Base-by-base conservation (phyloP, 1,140 invertebrate genomes). In the Pseudachorutes palmiensis region DNA sequence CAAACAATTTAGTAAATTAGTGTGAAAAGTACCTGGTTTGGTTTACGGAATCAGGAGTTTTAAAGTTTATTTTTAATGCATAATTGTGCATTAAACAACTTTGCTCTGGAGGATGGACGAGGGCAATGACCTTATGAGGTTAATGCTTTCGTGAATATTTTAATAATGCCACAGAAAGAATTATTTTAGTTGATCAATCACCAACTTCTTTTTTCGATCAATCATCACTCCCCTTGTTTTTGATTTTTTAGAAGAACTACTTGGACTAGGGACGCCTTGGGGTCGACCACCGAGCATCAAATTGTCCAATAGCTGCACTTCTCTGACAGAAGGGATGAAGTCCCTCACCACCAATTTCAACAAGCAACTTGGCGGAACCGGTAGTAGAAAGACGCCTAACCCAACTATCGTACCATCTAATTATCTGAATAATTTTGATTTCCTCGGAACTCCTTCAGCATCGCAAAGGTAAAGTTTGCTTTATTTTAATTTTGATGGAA, bases 211-310 rank as follows among this genome's bases (percentile, higher is more conserved):
- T 45, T 19, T 45, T 45, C 19, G 19, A 45, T 9, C 9, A 57
- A 16, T 57, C 5, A 16, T 57, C 14, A 26, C 5, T 57, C 24
- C 5, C 24, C 3, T 57, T 19, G 22, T 16, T 72, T 66, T 73
- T 71, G 30, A 67, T 60, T 75, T 75, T 76, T 9, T 67, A 87
- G 86, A 86, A 77, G 85, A 87, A 80, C 80, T 86, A 72, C 81
- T 83, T 22, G 81, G 81, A 71, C 77, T 86, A 67, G 80, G 80
- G 68, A 81, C 79, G 60, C 81, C 80, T 59, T 84, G 82, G 81
- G 80, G 79, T 33, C 70, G 76, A 9, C 74, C 73, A 16, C 64
- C 72, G 19, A 14, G 14, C 24, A 12, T 57, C 14, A 61, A 24
- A 29, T 61, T 14, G 29, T 26, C 26, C 14, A 29, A 14, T 3